A percentile compares a stretch with the other conserved stretches of the same genome.
These are phyloP conservation scores for Eurypyga helias DNA, from an alignment of 2,113 vertebrate genomes.

Conservation along the genomic window DNA sequence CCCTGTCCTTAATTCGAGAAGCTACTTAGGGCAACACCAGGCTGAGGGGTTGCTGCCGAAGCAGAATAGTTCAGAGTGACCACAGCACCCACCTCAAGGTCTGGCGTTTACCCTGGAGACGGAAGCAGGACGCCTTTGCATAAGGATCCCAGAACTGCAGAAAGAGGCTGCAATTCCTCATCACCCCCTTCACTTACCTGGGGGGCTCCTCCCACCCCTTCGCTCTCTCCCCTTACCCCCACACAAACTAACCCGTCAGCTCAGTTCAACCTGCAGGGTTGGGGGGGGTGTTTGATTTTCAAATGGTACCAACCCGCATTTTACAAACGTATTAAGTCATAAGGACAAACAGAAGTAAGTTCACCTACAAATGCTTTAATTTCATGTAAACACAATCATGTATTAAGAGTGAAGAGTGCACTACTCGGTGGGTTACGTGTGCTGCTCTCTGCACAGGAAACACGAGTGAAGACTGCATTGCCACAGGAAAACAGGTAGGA, in stretches of 20 bases:
- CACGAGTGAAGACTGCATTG: background rate
- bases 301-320: background rate
- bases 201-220: background rate
- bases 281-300: no score
- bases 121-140: background rate
- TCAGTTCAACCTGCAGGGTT: background rate
- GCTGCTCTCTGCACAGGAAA: background rate
- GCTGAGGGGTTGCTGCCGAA: background rate
- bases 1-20: background rate
- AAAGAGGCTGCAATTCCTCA: background rate
- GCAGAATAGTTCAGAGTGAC: background rate
- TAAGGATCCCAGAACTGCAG: background rate
- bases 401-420: background rate
- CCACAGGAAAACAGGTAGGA: constrained; percentile 2
- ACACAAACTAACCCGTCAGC: background rate
- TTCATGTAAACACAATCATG: background rate
- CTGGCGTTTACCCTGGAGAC: background rate
- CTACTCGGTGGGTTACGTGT: background rate
- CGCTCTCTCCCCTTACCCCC: background rate
- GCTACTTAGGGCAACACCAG: background rate
- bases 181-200: background rate
- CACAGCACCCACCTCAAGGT: background rate
- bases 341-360: background rate
- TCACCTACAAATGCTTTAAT: background rate
- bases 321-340: background rate